Percentiles rank a stretch among this genome's conserved stretches.
These are phyloP conservation scores for Euura lappo DNA, from an alignment of 1,140 invertebrate species.

Conservation along the genomic window DNA sequence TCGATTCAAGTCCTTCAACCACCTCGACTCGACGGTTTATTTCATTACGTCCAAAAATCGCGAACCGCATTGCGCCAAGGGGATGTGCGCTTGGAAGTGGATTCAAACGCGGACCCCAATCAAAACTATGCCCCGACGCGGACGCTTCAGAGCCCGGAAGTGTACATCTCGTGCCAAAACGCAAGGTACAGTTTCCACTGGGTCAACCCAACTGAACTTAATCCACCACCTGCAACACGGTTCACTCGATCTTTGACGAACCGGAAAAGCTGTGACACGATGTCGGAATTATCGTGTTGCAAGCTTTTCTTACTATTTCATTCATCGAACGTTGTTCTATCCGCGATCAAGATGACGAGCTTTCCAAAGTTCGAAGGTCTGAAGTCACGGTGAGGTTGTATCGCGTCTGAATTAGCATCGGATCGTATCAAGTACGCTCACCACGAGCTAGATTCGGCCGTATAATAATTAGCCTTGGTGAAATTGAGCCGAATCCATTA, in stretches of 20 bases:
- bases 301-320: too few species aligned
- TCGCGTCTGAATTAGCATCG: neutral
- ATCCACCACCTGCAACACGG: neutral
- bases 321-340: too few species aligned
- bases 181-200: neutral
- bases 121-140: neutral
- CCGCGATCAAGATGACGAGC: neutral
- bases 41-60: neutral
- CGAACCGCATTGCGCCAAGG: neutral
- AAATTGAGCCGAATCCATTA: neutral
- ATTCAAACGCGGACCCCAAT: neutral
- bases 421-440: neutral
- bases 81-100: neutral
- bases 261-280: neutral
- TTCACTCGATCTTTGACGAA: neutral
- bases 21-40: neutral
- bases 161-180: slow-evolving; percentile 4
- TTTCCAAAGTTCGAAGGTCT: neutral
- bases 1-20: neutral
- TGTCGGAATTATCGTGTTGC: neutral
- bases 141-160: neutral
- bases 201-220: neutral
- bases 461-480: too few species aligned
- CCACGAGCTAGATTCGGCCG: neutral
- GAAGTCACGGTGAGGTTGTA: neutral